A percentile compares a stretch with the other conserved stretches of the same genome.
Evolutionary conservation across 2,888 invertebrate genomes (phyloP).

Genomic region (Pammene aurita): DNA sequence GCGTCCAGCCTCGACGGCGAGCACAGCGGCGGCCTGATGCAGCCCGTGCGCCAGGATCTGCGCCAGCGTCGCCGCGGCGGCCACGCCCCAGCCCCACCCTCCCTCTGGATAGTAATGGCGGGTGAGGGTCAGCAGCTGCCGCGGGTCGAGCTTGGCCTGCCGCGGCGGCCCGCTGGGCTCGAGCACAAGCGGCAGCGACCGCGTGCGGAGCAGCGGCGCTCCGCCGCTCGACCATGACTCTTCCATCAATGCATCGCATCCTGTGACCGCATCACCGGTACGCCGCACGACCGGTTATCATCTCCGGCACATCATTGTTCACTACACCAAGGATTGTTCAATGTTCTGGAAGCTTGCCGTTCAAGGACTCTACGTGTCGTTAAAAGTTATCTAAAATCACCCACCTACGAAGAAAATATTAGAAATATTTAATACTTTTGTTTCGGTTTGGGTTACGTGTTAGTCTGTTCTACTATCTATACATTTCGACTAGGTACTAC

Average conservation of each 20-base stretch:
- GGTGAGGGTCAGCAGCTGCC: slow-evolving; percentile 86
- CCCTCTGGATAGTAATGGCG: slow-evolving; percentile 95
- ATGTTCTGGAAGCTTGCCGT: slow-evolving; percentile 32
- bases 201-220: slow-evolving; percentile 85
- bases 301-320: slow-evolving; percentile 63
- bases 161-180: slow-evolving; percentile 79
- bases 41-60: slow-evolving; percentile 90
- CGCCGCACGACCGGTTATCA: slow-evolving; percentile 62
- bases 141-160: slow-evolving; percentile 79
- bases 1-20: slow-evolving; percentile 83
- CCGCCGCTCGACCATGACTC: slow-evolving; percentile 83
- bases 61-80: slow-evolving; percentile 87
- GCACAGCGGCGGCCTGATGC: slow-evolving; percentile 86
- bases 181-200: slow-evolving; percentile 86
- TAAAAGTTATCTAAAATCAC: neutral
- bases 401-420: no score
- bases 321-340: neutral
- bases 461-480: no score
- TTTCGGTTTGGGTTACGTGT: no score
- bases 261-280: slow-evolving; percentile 75
- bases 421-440: no score
- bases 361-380: slow-evolving; percentile 13
- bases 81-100: slow-evolving; percentile 94
- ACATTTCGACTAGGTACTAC: no score
- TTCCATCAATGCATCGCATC: slow-evolving; percentile 82